These are phyloP conservation scores for Caenorhabditis sp. DNA, from an alignment of 2,888 invertebrate species.

Conservation along the genomic window DNA sequence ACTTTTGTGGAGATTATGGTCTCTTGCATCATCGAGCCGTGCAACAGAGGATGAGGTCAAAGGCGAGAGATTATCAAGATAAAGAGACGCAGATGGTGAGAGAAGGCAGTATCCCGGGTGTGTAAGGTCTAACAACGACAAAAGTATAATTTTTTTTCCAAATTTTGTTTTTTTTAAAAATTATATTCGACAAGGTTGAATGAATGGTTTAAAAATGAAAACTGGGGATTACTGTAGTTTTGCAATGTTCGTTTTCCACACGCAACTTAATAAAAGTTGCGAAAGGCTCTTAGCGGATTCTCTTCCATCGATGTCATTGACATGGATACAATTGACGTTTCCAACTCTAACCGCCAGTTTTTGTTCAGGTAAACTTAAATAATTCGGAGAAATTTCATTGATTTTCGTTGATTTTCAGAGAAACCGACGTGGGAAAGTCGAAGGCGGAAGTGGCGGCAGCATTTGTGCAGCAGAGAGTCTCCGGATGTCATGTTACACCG, in stretches of 20 bases:
- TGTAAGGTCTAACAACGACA: too few species aligned
- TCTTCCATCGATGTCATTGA: slow-evolving; percentile 96
- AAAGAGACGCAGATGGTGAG: too few species aligned
- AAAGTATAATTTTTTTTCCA: too few species aligned
- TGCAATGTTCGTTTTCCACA: too few species aligned
- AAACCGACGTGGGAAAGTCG: slow-evolving; percentile 93
- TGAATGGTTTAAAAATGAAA: not conserved
- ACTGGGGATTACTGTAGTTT: not conserved
- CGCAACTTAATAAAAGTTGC: too few species aligned
- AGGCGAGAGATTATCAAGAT: too few species aligned
- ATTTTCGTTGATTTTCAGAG: slow-evolving; percentile 83
- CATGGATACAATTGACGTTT: slow-evolving; percentile 99
- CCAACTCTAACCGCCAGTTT: slow-evolving; percentile 98
- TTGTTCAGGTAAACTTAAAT: slow-evolving; percentile 88
- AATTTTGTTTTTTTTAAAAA: too few species aligned
- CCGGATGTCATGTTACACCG: slow-evolving; percentile 92
- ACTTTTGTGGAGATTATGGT: too few species aligned
- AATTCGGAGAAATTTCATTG: not conserved
- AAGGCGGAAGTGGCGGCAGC: slow-evolving; percentile 97
- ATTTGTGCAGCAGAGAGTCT: slow-evolving; percentile 93
- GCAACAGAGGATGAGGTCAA: too few species aligned
- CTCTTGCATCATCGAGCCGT: too few species aligned
- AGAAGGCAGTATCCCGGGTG: too few species aligned
- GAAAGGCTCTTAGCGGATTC: slow-evolving; percentile 94
- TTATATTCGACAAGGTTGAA: too few species aligned